These are phyloP conservation scores for Eulemur rufifrons DNA, from an alignment of 2,113 vertebrate genomes.

Conservation along the genomic window DNA sequence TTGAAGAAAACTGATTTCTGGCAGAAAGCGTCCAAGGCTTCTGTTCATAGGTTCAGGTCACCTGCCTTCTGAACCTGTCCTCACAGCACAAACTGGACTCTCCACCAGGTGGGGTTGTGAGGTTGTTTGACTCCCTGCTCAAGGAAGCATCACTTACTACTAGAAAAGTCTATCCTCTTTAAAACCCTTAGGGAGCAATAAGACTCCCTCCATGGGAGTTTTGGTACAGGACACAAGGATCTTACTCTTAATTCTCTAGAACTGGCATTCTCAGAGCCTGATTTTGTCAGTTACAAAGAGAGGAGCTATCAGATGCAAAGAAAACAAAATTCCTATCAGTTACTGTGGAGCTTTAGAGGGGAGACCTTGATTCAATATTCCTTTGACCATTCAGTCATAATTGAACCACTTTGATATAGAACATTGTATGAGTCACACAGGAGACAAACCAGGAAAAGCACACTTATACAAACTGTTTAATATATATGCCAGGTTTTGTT, in stretches of 20 bases:
- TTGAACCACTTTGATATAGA: neutral
- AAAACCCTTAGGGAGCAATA: neutral
- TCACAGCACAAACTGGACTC: neutral
- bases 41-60: conserved; percentile 14
- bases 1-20: neutral
- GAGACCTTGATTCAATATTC: neutral
- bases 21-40: neutral
- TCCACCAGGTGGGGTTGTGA: conserved; percentile 72
- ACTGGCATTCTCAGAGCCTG: neutral
- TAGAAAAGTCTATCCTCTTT: neutral
- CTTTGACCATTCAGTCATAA: neutral
- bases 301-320: neutral
- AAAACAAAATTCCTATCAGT: conserved; percentile 26
- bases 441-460: neutral
- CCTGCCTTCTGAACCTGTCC: conserved; percentile 49
- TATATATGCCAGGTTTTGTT: neutral
- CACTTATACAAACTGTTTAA: neutral
- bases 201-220: neutral
- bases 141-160: neutral
- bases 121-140: neutral
- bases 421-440: neutral
- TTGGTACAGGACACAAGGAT: neutral
- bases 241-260: conserved; percentile 9
- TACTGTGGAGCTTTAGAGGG: neutral
- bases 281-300: neutral